Conservation (phyloP, 2,888 invertebrate species). For the Luperina nickerlii region DNA sequence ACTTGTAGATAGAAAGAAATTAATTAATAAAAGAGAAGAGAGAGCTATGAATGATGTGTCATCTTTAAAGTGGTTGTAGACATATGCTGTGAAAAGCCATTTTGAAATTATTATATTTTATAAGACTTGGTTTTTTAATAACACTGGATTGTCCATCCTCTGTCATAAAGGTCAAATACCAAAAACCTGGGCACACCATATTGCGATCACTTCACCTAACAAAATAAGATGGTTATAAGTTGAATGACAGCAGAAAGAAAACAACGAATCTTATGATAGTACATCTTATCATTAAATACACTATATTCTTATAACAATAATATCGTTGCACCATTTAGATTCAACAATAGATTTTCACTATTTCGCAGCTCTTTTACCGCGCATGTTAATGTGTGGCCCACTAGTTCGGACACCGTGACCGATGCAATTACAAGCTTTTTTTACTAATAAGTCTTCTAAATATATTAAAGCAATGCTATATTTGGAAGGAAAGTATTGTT, state of each 20-base stretch:
- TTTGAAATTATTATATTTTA: background rate
- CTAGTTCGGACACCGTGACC: slow-evolving; percentile 78
- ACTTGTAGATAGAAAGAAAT: slow-evolving; percentile 13
- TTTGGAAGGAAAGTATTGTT: slow-evolving; percentile 51
- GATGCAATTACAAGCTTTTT: slow-evolving; percentile 74
- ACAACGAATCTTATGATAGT: background rate
- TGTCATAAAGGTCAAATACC: background rate
- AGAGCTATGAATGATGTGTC: background rate
- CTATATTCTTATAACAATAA: slow-evolving; percentile 23
- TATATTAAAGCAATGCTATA: slow-evolving; percentile 30
- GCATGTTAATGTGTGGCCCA: slow-evolving; percentile 79
- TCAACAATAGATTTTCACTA: slow-evolving; percentile 75
- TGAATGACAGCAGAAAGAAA: background rate
- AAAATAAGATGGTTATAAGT: background rate
- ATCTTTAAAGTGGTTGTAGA: background rate
- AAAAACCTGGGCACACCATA: background rate
- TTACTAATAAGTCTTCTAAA: slow-evolving; percentile 54
- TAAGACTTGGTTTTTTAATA: background rate
- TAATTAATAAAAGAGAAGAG: background rate
- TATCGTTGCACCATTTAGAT: slow-evolving; percentile 73
- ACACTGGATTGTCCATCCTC: background rate
- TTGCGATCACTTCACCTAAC: background rate
- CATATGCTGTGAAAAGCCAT: background rate
- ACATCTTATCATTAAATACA: background rate
- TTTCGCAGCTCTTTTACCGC: slow-evolving; percentile 68